Evolutionary conservation across 1,140 invertebrate species (phyloP).

Genomic region (Papilio aristodemus): DNA sequence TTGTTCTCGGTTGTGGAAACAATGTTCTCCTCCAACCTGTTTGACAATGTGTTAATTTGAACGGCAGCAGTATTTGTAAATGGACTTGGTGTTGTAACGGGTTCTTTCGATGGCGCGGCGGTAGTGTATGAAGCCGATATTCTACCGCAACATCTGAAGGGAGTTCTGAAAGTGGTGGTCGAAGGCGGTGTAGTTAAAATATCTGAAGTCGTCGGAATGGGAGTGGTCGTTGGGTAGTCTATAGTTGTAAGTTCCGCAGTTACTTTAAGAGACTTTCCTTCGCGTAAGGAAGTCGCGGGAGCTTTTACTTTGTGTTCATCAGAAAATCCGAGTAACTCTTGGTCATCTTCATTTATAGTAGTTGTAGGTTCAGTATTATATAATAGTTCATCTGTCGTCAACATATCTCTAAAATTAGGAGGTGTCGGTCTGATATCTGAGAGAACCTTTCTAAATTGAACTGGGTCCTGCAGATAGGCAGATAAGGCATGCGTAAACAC

Average conservation of each 20-base stretch:
- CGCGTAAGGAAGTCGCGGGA: conserved; percentile 54
- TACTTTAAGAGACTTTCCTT: conserved; percentile 70
- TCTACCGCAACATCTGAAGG: conserved; percentile 72
- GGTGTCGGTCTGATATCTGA: conserved; percentile 89
- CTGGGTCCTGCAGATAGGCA: conserved; percentile 89
- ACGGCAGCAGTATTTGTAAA: conserved; percentile 55
- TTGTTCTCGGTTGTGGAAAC: conserved; percentile 58
- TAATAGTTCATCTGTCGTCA: conserved; percentile 63
- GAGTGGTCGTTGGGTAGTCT: conserved; percentile 56
- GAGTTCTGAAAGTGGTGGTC: conserved; percentile 54
- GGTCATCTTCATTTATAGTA: conserved; percentile 84
- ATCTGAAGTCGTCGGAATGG: conserved; percentile 50
- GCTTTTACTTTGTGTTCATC: conserved; percentile 79
- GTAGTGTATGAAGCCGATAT: conserved; percentile 76
- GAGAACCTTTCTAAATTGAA: conserved; percentile 87
- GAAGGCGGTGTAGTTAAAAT: conserved; percentile 41
- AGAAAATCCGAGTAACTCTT: conserved; percentile 88
- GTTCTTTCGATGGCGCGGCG: conserved; percentile 47
- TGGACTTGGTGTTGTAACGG: conserved; percentile 50
- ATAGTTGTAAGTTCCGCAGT: conserved; percentile 62
- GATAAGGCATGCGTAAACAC: conserved; percentile 90
- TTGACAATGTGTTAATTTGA: conserved; percentile 50
- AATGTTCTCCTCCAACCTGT: conserved; percentile 41
- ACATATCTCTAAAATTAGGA: conserved; percentile 80
- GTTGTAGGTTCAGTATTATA: conserved; percentile 76